phyloP scores from a whole-genome alignment of 2,797 vertebrate species.

The Esox lucius region DNA sequence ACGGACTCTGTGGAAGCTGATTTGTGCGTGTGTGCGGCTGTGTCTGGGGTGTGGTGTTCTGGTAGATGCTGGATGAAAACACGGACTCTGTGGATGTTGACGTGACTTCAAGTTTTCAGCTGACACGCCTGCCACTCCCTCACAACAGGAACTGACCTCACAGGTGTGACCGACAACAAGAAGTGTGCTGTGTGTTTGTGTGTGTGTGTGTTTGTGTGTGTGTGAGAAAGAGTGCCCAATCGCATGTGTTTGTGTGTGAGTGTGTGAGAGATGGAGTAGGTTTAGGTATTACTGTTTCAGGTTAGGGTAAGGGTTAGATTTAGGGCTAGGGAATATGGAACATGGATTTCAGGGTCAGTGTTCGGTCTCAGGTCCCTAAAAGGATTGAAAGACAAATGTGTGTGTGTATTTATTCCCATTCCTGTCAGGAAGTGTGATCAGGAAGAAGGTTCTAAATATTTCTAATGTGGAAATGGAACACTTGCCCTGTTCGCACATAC shows the following conservation, averaged over 20 bases:
- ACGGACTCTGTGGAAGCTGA: too few species aligned
- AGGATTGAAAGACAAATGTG: constrained; percentile 4
- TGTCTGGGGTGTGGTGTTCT: too few species aligned
- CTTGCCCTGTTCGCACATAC: constrained; percentile 58
- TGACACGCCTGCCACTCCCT: not conserved
- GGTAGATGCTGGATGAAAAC: too few species aligned
- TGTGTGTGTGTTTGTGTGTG: not conserved
- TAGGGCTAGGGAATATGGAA: too few species aligned
- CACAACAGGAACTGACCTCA: constrained; percentile 51
- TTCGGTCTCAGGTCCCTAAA: too few species aligned
- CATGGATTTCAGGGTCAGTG: too few species aligned
- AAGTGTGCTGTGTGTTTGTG: constrained; percentile 15
- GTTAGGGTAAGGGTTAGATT: too few species aligned
- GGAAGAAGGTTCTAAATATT: constrained; percentile 78
- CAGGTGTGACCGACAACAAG: constrained; percentile 54
- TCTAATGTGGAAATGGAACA: constrained; percentile 67
- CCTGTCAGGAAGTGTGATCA: constrained; percentile 73
- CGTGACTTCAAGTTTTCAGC: too few species aligned
- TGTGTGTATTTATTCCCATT: constrained; percentile 63
- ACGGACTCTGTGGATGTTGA: too few species aligned
- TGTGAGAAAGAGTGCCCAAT: not conserved
- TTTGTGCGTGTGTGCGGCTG: too few species aligned
- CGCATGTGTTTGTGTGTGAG: too few species aligned
- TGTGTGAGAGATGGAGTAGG: not conserved
- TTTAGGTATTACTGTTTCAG: too few species aligned